Percentiles rank a stretch among this genome's conserved stretches.
phyloP scores from a whole-genome alignment of 2,797 vertebrate species.

The Darevskia mixta region DNA sequence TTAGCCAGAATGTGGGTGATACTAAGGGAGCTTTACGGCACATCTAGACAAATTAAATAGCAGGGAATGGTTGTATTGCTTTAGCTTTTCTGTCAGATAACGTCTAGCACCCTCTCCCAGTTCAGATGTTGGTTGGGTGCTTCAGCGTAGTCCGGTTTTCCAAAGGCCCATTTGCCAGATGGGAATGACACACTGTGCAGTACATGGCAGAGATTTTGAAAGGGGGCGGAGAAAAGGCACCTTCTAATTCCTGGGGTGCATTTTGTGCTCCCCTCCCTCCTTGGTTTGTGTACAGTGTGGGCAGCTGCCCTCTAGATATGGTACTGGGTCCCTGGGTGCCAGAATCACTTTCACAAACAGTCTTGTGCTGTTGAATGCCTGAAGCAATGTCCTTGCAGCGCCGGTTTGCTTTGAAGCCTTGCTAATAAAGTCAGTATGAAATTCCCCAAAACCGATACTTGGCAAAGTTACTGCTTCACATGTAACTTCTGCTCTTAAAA shows the following conservation, averaged over 20 bases:
- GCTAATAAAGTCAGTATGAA: background rate
- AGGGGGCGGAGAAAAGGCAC: background rate
- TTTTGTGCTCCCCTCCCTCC: background rate
- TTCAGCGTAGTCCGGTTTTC: background rate
- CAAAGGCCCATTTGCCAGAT: background rate
- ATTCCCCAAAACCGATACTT: background rate
- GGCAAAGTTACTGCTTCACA: background rate
- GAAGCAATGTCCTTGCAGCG: background rate
- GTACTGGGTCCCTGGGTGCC: background rate
- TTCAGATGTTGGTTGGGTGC: background rate
- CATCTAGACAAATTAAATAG: background rate
- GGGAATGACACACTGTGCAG: background rate
- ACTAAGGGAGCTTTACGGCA: background rate
- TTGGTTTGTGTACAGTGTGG: background rate
- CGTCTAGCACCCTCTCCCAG: background rate
- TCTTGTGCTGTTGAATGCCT: background rate
- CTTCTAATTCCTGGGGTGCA: background rate
- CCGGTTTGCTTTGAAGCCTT: background rate
- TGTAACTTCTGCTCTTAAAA: background rate
- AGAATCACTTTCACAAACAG: background rate
- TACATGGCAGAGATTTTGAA: background rate
- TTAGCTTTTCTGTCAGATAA: background rate
- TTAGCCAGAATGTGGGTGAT: background rate
- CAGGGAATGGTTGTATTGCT: background rate
- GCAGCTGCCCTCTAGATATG: background rate